Percentiles rank a stretch among this genome's conserved stretches.
phyloP scores from a whole-genome alignment of 2,797 vertebrate species.

The Phyllotis vaccarum region DNA sequence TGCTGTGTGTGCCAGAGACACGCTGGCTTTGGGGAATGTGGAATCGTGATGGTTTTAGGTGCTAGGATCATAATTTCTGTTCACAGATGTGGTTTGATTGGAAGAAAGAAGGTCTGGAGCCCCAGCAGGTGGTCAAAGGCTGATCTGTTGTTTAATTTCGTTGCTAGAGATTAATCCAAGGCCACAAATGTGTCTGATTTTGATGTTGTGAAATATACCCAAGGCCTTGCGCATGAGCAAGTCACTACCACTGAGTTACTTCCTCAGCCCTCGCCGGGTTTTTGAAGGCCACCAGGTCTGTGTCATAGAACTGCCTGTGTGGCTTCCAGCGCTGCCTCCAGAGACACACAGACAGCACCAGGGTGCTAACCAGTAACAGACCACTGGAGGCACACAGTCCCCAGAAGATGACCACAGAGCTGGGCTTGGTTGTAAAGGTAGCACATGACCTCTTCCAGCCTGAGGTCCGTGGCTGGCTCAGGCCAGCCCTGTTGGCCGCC shows the following conservation, averaged over 20 bases:
- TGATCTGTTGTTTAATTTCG: background rate
- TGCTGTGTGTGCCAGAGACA: background rate
- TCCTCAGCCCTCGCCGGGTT: constrained; percentile 81
- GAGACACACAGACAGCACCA: constrained; percentile 84
- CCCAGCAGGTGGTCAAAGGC: constrained; percentile 85
- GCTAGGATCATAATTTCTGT: background rate
- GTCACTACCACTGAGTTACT: background rate
- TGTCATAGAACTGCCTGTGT: constrained; percentile 77
- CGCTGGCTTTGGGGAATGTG: background rate
- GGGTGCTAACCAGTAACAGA: constrained; percentile 84
- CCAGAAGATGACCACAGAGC: constrained; percentile 81
- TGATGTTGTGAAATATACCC: background rate
- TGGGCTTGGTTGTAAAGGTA: constrained; percentile 86
- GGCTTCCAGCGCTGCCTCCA: constrained; percentile 82
- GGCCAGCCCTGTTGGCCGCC: constrained; percentile 87
- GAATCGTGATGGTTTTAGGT: background rate
- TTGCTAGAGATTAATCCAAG: background rate
- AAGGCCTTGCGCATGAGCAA: background rate
- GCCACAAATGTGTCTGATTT: background rate
- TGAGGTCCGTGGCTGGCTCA: constrained; percentile 76
- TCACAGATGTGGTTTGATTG: background rate
- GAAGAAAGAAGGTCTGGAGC: constrained; percentile 59
- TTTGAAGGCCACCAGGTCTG: constrained; percentile 88
- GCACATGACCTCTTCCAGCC: constrained; percentile 74
- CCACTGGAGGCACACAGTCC: constrained; percentile 81